Conservation (phyloP, 2,888 invertebrate species). For the Tetramorium bicarinatum region DNA sequence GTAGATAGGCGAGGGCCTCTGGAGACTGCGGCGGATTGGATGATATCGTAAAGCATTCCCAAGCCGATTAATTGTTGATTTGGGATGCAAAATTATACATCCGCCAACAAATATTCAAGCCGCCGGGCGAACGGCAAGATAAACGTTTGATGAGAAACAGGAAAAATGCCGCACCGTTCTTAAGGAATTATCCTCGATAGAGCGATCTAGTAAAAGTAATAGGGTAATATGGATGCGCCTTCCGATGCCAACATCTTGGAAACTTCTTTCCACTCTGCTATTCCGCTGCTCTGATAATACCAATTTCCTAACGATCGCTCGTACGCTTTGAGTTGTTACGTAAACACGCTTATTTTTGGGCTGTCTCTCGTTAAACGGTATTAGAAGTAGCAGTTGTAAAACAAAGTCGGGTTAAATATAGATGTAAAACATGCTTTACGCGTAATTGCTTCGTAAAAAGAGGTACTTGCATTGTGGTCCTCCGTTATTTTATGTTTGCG, state of each 20-base stretch:
- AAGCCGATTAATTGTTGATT: constrained; percentile 51
- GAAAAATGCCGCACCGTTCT: constrained; percentile 50
- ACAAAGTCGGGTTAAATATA: neutral
- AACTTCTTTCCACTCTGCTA: constrained; percentile 23
- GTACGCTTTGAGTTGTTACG: constrained; percentile 5
- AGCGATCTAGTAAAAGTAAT: constrained; percentile 46
- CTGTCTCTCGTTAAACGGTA: neutral
- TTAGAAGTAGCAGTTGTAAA: neutral
- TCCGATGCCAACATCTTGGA: constrained; percentile 13
- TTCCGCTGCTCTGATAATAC: constrained; percentile 7
- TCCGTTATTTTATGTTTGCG: neutral
- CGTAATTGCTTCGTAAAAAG: neutral
- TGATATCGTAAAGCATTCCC: constrained; percentile 47
- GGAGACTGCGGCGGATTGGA: constrained; percentile 60
- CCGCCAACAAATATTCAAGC: constrained; percentile 45
- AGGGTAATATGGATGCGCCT: constrained; percentile 15
- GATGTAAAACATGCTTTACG: neutral
- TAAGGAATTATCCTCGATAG: constrained; percentile 50
- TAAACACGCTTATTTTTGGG: neutral
- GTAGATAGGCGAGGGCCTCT: constrained; percentile 50
- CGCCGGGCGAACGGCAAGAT: constrained; percentile 46
- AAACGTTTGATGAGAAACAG: constrained; percentile 51
- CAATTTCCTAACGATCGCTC: constrained; percentile 27
- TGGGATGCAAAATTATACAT: constrained; percentile 54
- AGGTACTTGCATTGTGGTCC: no score